Evolutionary conservation across 2,113 vertebrate species (phyloP).

Genomic region (Anarhynchus alexandrinus): DNA sequence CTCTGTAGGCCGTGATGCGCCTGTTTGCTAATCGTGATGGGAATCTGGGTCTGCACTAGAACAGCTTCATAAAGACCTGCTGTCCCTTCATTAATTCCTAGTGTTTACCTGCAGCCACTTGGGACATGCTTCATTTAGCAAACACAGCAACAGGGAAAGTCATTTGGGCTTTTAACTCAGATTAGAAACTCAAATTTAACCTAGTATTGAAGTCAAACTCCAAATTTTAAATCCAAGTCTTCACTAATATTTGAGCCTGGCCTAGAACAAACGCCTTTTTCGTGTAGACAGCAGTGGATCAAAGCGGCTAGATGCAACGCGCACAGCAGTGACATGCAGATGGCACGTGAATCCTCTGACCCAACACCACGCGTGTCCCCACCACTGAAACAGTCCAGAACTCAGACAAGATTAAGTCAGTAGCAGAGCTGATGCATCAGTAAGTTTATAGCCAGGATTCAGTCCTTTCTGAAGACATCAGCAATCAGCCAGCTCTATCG

Average conservation of each 20-base stretch:
- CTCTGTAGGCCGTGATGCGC: accelerated
- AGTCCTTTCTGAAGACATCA: neutral
- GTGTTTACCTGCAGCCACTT: neutral
- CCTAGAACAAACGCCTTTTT: neutral
- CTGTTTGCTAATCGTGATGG: accelerated
- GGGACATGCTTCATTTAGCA: neutral
- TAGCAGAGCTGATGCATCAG: neutral
- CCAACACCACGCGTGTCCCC: neutral
- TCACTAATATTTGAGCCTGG: neutral
- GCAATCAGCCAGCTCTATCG: no score
- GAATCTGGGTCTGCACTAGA: accelerated
- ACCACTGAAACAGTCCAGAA: no score
- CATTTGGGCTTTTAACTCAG: neutral
- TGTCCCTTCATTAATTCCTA: neutral
- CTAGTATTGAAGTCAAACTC: no score
- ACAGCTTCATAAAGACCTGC: neutral
- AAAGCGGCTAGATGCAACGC: neutral
- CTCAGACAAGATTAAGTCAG: neutral
- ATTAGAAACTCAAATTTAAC: neutral
- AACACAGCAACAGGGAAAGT: neutral
- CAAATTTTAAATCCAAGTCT: neutral
- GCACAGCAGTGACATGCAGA: accelerated
- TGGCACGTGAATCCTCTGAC: neutral
- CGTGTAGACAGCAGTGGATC: accelerated
- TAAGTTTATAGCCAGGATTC: neutral